Percentiles rank a stretch among this genome's conserved stretches.
Conservation (phyloP, 1,140 invertebrate species). For the Samia ricini region DNA sequence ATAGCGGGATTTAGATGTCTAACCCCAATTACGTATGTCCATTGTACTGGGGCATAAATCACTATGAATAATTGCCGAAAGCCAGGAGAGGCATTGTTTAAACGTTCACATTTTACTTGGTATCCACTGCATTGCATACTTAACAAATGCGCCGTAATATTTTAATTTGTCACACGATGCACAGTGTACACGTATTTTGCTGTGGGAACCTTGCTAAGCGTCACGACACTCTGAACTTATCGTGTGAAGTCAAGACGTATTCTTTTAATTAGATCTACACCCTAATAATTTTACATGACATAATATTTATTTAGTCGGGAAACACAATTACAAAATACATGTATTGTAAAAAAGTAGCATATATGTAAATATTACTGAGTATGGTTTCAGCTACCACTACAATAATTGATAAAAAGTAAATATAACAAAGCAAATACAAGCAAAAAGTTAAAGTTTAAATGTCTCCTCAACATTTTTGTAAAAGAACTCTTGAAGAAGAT, state of each 20-base stretch:
- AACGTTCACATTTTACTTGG: conserved; percentile 35
- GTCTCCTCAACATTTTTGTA: too few species aligned
- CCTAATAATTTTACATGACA: background rate
- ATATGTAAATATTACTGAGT: background rate
- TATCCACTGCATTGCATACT: conserved; percentile 29
- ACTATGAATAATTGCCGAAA: conserved; percentile 55
- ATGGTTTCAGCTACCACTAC: too few species aligned
- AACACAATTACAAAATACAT: too few species aligned
- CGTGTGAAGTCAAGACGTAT: conserved; percentile 18
- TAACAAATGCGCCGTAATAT: conserved; percentile 51
- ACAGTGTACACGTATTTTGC: conserved; percentile 15
- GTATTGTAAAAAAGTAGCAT: too few species aligned
- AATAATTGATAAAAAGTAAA: too few species aligned
- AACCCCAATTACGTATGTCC: too few species aligned
- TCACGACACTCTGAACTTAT: conserved; percentile 19
- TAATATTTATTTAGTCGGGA: too few species aligned
- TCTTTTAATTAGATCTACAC: background rate
- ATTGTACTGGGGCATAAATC: conserved; percentile 38
- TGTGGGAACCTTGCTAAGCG: conserved; percentile 24
- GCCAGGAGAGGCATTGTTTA: conserved; percentile 32
- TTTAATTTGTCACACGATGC: conserved; percentile 44
- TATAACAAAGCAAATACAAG: too few species aligned
- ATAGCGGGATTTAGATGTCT: too few species aligned
- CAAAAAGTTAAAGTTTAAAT: too few species aligned
- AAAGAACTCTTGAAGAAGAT: too few species aligned